Evolutionary conservation across 2,888 invertebrate genomes (phyloP).

Genomic region (Aphodius sticticus): DNA sequence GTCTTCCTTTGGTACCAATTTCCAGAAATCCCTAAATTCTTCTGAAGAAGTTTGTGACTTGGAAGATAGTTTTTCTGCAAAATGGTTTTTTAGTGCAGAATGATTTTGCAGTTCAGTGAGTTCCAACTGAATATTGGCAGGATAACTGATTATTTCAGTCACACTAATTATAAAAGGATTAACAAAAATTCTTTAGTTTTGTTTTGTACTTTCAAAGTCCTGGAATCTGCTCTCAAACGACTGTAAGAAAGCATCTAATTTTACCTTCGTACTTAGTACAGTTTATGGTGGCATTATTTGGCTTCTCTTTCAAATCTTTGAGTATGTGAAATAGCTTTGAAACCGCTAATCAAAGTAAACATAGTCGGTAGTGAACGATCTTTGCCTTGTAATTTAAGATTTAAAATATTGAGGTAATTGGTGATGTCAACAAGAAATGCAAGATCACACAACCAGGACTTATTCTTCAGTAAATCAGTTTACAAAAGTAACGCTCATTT

Average conservation of each 20-base stretch:
- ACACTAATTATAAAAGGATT: neutral
- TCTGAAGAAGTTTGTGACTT: conserved; percentile 22
- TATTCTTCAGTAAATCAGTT: too few species aligned
- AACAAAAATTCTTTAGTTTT: neutral
- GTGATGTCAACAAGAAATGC: too few species aligned
- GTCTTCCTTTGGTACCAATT: conserved; percentile 27
- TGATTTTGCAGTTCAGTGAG: neutral
- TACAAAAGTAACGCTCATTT: too few species aligned
- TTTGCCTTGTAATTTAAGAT: too few species aligned
- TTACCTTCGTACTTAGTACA: neutral
- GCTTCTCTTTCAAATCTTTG: too few species aligned
- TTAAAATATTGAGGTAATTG: too few species aligned
- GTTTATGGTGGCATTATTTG: neutral
- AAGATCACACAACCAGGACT: too few species aligned
- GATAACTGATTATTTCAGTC: conserved; percentile 4
- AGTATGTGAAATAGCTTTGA: too few species aligned
- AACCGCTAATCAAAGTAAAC: too few species aligned
- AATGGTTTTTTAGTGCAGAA: neutral
- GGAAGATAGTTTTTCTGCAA: neutral
- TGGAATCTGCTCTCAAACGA: neutral
- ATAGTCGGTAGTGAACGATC: too few species aligned
- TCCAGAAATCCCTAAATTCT: conserved; percentile 30
- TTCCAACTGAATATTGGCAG: conserved; percentile 4
- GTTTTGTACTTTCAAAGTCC: conserved; percentile 4
- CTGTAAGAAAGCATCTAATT: neutral